Conservation (phyloP, 2,113 vertebrate species). For the Callipepla squamata region DNA sequence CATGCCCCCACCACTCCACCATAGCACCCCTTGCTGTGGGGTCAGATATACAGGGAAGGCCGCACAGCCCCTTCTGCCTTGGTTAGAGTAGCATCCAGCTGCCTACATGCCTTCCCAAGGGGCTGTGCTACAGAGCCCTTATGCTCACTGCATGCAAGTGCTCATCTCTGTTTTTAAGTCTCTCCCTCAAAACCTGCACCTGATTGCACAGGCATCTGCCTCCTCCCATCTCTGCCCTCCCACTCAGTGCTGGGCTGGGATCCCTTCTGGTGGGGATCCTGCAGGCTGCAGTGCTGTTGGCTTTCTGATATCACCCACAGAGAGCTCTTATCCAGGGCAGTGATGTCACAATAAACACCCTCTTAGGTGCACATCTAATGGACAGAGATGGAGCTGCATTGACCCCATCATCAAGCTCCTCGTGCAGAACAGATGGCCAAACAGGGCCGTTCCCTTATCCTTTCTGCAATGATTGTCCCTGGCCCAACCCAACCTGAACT, state of each 20-base stretch:
- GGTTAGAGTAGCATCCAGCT: not conserved
- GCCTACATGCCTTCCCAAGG: not conserved
- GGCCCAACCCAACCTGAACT: accelerated
- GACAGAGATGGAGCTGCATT: accelerated
- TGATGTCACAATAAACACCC: not conserved
- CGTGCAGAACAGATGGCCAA: not conserved
- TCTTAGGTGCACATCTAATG: accelerated
- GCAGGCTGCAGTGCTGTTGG: not conserved
- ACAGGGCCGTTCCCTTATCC: not conserved
- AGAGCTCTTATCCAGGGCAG: not conserved
- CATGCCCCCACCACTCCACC: accelerated
- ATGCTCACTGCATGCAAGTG: accelerated
- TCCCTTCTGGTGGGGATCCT: not conserved
- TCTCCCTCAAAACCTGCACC: not conserved
- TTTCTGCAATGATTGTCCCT: accelerated
- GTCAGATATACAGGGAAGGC: not conserved
- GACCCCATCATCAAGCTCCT: not conserved
- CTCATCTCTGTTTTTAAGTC: not conserved
- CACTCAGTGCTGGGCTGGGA: not conserved
- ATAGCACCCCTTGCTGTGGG: not conserved
- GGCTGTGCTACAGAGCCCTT: not conserved
- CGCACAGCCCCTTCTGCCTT: not conserved
- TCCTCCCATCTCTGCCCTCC: not conserved
- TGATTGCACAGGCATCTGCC: accelerated
- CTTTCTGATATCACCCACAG: not conserved